Evolutionary conservation across 2,888 invertebrate genomes (phyloP), one percentile per base, ranked within the genome.

Genomic region (Archaeoteleia sp.): DNA sequence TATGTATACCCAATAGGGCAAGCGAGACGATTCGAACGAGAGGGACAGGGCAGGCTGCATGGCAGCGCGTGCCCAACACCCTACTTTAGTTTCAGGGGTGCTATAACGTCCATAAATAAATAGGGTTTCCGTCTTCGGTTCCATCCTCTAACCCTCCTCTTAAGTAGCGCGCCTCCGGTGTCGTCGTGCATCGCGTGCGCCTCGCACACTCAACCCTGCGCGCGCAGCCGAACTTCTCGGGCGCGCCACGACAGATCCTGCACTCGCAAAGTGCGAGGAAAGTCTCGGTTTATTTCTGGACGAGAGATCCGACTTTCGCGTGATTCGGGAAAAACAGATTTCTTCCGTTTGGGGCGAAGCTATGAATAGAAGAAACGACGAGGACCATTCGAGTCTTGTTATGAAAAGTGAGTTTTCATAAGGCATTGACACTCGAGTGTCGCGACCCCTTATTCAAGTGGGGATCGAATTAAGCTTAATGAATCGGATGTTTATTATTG

Each of bases 91-190:
- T 82, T 78, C 78, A 78, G 78, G 74, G 78, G 78, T 76, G 78
- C n/a, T n/a, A n/a, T 79, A 78, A 78, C 80, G 76, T 76, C 80
- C 84, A 81, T 83, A 84, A 84, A 84, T 84, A 84, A 84, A 82
- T 81, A 79, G 81, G 79, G 78, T 75, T 82, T 83, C 81, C 81
- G 78, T 81, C 81, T 81, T 81, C 74, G 77, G 77, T 78, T 76
- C 74, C 75, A 73, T 57, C 42, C 20, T 69, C 69, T 48, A 29
- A 54, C 40, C 45, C 32, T 40, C 27, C n/a, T n/a, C n/a, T n/a
- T n/a, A n/a, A n/a, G n/a, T n/a, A n/a, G n/a, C n/a, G n/a, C n/a
- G 37, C 35, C 54, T 12, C 20, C 43, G 34, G 20, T 29, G 17
- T 43, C 13, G 7, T 34, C 54, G 15, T 43, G 43, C 35, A 43